Evolutionary conservation across 2,113 vertebrate species (phyloP).

Genomic region (Notarius lentiginosus): DNA sequence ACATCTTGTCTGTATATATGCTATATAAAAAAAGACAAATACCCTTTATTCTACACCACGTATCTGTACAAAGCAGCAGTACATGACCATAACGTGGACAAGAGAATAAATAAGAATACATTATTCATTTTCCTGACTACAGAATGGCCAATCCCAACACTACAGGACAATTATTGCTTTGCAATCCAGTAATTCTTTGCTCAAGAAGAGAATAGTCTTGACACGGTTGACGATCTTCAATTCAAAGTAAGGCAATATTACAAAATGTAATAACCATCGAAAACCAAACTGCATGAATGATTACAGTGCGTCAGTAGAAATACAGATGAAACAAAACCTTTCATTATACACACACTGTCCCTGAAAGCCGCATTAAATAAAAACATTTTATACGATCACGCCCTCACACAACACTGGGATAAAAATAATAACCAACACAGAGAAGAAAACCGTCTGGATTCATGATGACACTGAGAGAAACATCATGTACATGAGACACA

Average conservation of each 20-base stretch:
- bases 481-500: background rate
- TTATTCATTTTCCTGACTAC: background rate
- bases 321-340: background rate
- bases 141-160: background rate
- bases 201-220: background rate
- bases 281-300: background rate
- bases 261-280: background rate
- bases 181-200: background rate
- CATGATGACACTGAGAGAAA: background rate
- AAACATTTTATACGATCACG: background rate
- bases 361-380: constrained; percentile 24
- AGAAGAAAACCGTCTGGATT: background rate
- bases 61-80: constrained; percentile 23
- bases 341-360: background rate
- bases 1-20: background rate
- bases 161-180: background rate
- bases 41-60: constrained; percentile 28
- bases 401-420: too few relatives aligned
- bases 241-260: background rate
- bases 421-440: background rate
- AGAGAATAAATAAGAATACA: background rate
- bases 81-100: background rate
- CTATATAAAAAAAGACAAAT: background rate
- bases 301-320: constrained; percentile 11
- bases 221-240: background rate